Conservation (phyloP, 2,888 invertebrate species). For the Chironomus tentans region DNA sequence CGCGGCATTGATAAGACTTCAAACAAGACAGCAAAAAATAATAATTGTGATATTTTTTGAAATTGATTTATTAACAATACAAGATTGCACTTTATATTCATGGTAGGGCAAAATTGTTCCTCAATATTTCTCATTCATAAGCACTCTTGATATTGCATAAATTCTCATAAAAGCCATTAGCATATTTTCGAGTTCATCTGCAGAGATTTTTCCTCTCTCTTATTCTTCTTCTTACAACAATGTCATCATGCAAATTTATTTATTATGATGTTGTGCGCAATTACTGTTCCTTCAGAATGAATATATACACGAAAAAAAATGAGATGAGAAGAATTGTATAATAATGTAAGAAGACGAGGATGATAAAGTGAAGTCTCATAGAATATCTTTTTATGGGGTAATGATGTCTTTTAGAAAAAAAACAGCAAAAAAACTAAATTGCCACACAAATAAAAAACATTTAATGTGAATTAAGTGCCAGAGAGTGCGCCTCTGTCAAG, state of each 20-base stretch:
- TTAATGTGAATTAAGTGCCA: not conserved
- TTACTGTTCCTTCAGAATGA: constrained; percentile 1
- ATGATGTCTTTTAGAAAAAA: not conserved
- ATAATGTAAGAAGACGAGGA: not conserved
- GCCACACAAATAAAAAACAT: not conserved
- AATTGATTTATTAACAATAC: not conserved
- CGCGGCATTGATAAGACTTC: constrained; percentile 9
- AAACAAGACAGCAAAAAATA: not conserved
- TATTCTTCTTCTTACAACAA: not conserved
- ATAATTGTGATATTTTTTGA: not conserved
- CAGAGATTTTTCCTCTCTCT: not conserved
- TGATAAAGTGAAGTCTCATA: constrained; percentile 7
- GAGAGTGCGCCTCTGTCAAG: not conserved
- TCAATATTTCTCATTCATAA: constrained; percentile 3
- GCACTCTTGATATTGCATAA: constrained; percentile 13
- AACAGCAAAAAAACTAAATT: not conserved
- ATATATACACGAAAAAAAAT: not conserved
- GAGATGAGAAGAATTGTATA: not conserved
- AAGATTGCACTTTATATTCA: not conserved
- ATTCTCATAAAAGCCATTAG: constrained; percentile 13
- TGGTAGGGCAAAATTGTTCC: not conserved
- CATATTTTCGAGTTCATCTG: constrained; percentile 15
- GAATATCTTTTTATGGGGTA: not conserved
- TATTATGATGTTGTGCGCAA: constrained; percentile 26
- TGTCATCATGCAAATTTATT: constrained; percentile 25